Base-by-base conservation (phyloP, 1,140 invertebrate species). In the Anoplophora glabripennis region DNA sequence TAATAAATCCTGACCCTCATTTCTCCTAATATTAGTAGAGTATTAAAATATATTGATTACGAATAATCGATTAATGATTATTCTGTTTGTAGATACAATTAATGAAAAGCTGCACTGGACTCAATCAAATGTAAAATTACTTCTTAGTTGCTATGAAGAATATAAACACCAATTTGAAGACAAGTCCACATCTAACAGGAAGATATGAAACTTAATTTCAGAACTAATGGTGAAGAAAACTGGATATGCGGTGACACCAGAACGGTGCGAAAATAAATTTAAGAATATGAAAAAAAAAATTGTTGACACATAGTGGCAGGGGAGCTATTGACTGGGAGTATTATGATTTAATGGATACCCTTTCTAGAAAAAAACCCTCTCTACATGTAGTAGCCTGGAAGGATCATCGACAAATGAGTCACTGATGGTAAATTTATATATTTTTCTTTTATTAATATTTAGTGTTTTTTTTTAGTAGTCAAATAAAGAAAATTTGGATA, bases 231-330 rank as follows among this genome's bases (percentile, higher is more conserved):
- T 7, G 36, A 37, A 37, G n/a, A 37, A 8, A 7, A 37, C 7
- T n/a, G n/a, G n/a, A 37, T 37, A 8, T 8, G n/a, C 7, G n/a
- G 36, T 37, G 7, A 8, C 36, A 37, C 36, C 36, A 37, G 36
- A 44, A 44, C 41, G 15, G 15, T 44, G 41, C 41, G 41, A 44
- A 44, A 44, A 44, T 44, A 44, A 44, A 44, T 44, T 44, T 9
- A 44, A 44, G 15, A 44, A 44, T 44, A 7, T 44, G 41, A 44
- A 44, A 44, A 44, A 44, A 7, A 45, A 45, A 45, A 45, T 45
- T 15, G 10, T 45, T 15, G 44, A 45, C 44, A 45, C 4, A 17
- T 17, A 45, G 3, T 15, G n/a, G 44, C 10, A 45, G 44, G 18
- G 44, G 44, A 5, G 44, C 12, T 12, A 15, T 15, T 15, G 3